Evolutionary conservation across 2,113 vertebrate species (phyloP).

Genomic region (Gobius niger): DNA sequence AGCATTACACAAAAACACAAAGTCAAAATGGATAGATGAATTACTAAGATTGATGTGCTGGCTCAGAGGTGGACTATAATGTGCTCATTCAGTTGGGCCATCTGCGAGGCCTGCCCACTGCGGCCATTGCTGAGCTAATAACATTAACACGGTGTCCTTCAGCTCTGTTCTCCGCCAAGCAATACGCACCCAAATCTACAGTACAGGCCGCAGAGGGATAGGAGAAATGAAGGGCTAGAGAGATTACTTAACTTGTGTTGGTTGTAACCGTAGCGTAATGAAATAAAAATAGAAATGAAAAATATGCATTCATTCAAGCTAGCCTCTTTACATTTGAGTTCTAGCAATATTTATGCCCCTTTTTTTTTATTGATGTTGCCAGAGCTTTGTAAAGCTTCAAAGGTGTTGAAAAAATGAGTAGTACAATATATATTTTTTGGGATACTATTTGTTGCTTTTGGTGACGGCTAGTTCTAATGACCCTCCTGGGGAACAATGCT

Average conservation of each 20-base stretch:
- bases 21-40: conserved; percentile 57
- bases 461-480: no score
- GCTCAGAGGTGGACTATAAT: conserved; percentile 61
- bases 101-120: conserved; percentile 68
- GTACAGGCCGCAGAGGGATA: not conserved
- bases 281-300: not conserved
- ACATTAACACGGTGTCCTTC: conserved; percentile 71
- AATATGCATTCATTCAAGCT: no score
- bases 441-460: not conserved
- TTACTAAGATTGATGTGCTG: conserved; percentile 52
- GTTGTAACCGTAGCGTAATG: not conserved
- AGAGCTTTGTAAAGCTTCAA: not conserved
- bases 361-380: no score
- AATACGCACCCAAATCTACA: conserved; percentile 5
- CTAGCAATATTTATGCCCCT: no score
- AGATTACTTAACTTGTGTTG: not conserved
- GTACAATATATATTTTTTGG: not conserved
- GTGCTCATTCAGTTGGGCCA: conserved; percentile 64
- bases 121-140: conserved; percentile 71
- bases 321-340: no score
- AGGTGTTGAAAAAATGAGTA: not conserved
- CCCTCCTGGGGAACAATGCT: not conserved
- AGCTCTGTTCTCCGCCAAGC: conserved; percentile 43
- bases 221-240: not conserved
- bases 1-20: conserved; percentile 38